Percentiles rank a stretch among this genome's conserved stretches.
phyloP scores from a whole-genome alignment of 2,797 vertebrate genomes.

The Pitangus sulphuratus region DNA sequence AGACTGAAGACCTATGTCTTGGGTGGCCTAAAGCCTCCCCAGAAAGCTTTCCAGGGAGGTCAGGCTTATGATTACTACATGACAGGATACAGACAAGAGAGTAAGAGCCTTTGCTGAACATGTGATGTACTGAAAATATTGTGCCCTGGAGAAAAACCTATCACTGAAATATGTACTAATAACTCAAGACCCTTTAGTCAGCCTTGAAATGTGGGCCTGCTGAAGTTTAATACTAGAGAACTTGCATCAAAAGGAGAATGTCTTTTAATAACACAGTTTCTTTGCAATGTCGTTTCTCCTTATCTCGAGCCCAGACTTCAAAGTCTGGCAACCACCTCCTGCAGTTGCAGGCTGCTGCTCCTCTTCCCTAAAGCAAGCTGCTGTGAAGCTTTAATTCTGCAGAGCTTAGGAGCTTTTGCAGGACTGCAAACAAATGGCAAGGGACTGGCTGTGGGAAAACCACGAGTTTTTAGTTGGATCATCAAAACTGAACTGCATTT shows the following conservation, averaged over 20 bases:
- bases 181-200: conserved; percentile 44
- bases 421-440: conserved; percentile 21
- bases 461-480: neutral
- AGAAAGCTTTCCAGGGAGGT: conserved; percentile 31
- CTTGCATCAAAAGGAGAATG: conserved; percentile 37
- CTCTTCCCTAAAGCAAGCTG: conserved; percentile 18
- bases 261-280: conserved; percentile 41
- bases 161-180: conserved; percentile 40
- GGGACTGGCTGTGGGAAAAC: neutral
- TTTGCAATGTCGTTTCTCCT: conserved; percentile 13
- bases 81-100: conserved; percentile 30
- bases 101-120: neutral
- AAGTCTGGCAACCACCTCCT: conserved; percentile 35
- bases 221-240: conserved; percentile 21
- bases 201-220: conserved; percentile 24
- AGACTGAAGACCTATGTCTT: neutral
- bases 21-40: neutral
- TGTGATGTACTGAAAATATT: conserved; percentile 22
- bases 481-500: neutral
- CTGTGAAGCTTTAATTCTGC: conserved; percentile 39
- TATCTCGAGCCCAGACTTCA: conserved; percentile 50
- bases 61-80: conserved; percentile 13
- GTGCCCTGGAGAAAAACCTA: conserved; percentile 29
- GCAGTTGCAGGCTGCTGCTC: conserved; percentile 14
- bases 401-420: conserved; percentile 47